Evolutionary conservation across 2,888 invertebrate species (phyloP), one percentile per base, ranked within the genome.

Genomic region (Caenorhabditis japonica): DNA sequence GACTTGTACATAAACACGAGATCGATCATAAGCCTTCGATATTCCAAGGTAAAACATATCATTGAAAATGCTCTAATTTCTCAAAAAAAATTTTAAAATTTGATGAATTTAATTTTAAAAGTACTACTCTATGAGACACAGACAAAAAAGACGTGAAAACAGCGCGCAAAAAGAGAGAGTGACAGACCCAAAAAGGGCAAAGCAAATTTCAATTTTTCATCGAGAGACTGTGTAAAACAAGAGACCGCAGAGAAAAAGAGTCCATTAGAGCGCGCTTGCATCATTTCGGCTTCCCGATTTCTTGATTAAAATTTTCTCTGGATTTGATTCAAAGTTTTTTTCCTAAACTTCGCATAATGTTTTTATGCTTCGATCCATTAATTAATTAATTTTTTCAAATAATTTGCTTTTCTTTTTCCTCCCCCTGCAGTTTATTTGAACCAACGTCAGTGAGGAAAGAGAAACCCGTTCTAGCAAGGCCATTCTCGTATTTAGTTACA

Each of bases 401-500:
- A 10, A 3, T 41, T 47, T 47, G 46, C 19, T 41, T 41, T 17
- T 41, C 41, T 4, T 10, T 41, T 41, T 19, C 41, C 15, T 30
- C 30, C 5, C 10, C 30, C 10, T 30, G 13, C n/a, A 19, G 10
- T n/a, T 19, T 17, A n/a, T 4, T 4, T 23, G 43, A 43, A 43
- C 43, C 23, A 23, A 30, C 5, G 30, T 30, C 10, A 13, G 21
- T 10, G 46, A 47, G 19, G 36, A 38, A 15, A 21, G 15, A 33
- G n/a, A 64, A 64, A 64, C 64, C 56, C 34, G 64, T 64, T 64
- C 47, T 56, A 64, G 46, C 55, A 55, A 64, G 56, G 64, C 49
- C 64, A 55, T 64, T 64, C 64, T 64, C 64, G 64, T 43, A n/a
- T n/a, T n/a, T n/a, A 34, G 64, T 56, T 55, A 49, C 47, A 64